Base-by-base conservation (phyloP, 2,888 invertebrate genomes). In the Tetragnatha montana region DNA sequence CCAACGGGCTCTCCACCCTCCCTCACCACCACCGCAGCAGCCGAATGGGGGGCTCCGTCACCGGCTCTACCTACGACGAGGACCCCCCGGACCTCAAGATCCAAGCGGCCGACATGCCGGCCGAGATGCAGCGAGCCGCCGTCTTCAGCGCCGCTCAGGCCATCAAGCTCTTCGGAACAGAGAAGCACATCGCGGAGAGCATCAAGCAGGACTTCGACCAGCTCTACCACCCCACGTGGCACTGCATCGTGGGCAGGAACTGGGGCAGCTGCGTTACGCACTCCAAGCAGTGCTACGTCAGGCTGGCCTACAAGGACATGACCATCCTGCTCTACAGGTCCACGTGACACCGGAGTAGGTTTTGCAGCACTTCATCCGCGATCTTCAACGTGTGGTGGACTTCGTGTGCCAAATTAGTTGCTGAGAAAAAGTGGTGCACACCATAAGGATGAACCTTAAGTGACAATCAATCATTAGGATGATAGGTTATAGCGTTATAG, bases 191-290 rank as follows among this genome's bases (percentile, higher is more conserved):
- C 19, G 92, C 92, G 0, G 92, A 92, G 75, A 91, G 91, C 80
- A 91, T 92, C 76, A 92, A 92, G 78, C 92, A 92, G 79, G 92
- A 92, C 81, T 92, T 92, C 78, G 92, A 92, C 81, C 90, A 91
- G 35, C 75, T 91, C 75, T 92, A 91, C 79, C 85, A 90, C 17
- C 92, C 92, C 14, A 92, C 92, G 22, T 92, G 92, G 92, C 92
- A 92, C 81, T 92, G 92, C 85, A 92, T 92, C n/a, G 92, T 92
- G n/a, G 92, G 92, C 8, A 84, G 92, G 71, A 92, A 92, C 84
- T 92, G 92, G 92, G 92, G 92, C 7, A 92, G 91, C 14, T 92
- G 92, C 84, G 92, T 92, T 4, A 92, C 92, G 3, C 92, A 92
- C 74, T 91, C 92, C 2, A 92, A 92, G 70, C 91, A 92, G 75